Evolutionary conservation across 2,888 invertebrate genomes (phyloP).

Genomic region (Limnephilus lunatus): DNA sequence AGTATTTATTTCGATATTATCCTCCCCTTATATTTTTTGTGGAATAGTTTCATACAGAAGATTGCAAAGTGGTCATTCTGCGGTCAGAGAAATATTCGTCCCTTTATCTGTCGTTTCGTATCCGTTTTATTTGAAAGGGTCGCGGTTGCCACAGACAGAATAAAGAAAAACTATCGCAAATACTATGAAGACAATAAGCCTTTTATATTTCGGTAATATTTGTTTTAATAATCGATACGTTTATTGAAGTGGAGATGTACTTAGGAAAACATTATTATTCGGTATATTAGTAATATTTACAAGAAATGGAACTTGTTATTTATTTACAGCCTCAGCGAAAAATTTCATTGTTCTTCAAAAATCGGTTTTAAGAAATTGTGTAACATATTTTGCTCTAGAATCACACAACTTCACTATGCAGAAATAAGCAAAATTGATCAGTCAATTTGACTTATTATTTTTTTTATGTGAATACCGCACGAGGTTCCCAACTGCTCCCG

Average conservation of each 20-base stretch:
- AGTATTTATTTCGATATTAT: background rate
- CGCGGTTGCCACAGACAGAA: background rate
- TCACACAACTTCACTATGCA: too few species aligned
- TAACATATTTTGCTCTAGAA: too few species aligned
- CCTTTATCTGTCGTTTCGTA: background rate
- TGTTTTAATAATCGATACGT: too few species aligned
- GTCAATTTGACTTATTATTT: too few species aligned
- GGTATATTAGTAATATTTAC: too few species aligned
- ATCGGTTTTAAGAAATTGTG: too few species aligned
- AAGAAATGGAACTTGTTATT: background rate
- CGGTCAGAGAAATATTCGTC: background rate
- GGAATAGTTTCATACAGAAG: background rate
- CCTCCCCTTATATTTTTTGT: background rate
- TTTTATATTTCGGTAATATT: background rate
- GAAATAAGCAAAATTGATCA: too few species aligned
- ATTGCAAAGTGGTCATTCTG: background rate
- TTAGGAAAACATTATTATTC: too few species aligned
- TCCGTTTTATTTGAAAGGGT: background rate
- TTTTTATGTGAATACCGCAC: too few species aligned
- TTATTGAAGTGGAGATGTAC: too few species aligned
- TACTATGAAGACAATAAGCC: background rate
- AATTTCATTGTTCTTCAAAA: too few species aligned
- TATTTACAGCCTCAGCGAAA: background rate
- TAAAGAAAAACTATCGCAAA: background rate
- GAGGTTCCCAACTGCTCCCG: too few species aligned